phyloP scores from a whole-genome alignment of 2,888 invertebrate species.

The Colostygia pectinataria region DNA sequence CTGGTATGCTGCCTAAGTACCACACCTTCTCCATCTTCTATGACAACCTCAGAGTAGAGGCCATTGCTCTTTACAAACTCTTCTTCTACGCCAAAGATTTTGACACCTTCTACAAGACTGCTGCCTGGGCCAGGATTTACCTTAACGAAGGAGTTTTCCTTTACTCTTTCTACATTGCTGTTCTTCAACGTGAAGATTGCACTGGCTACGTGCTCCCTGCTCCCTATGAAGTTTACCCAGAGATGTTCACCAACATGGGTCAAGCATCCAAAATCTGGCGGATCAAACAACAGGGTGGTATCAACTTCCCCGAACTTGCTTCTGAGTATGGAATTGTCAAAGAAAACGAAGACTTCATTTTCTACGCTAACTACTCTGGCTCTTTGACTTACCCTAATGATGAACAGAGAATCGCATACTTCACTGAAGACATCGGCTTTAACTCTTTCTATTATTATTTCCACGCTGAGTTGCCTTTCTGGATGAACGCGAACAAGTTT shows the following conservation, averaged over 20 bases:
- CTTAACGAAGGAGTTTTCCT: conserved; percentile 85
- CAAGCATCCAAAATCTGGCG: conserved; percentile 73
- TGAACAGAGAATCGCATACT: conserved; percentile 85
- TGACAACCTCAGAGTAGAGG: conserved; percentile 71
- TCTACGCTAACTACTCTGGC: conserved; percentile 84
- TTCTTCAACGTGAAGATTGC: conserved; percentile 83
- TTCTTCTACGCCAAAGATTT: conserved; percentile 85
- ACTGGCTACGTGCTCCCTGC: conserved; percentile 84
- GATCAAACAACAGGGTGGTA: conserved; percentile 66
- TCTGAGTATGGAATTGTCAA: conserved; percentile 64
- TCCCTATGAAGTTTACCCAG: conserved; percentile 86
- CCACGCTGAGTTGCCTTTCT: conserved; percentile 85
- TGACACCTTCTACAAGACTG: conserved; percentile 83
- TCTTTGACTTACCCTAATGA: conserved; percentile 74
- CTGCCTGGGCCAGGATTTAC: conserved; percentile 81
- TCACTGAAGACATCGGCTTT: conserved; percentile 87
- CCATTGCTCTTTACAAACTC: conserved; percentile 80
- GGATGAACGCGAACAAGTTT: conserved; percentile 80
- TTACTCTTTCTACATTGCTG: conserved; percentile 84
- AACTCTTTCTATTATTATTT: conserved; percentile 86
- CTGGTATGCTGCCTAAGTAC: conserved; percentile 75
- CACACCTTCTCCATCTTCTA: conserved; percentile 79
- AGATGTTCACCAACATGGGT: conserved; percentile 84
- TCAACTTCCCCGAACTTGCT: conserved; percentile 54
- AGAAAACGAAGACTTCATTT: conserved; percentile 67